Evolutionary conservation across 2,113 vertebrate species (phyloP).

Genomic region (Pollimyrus isidori): DNA sequence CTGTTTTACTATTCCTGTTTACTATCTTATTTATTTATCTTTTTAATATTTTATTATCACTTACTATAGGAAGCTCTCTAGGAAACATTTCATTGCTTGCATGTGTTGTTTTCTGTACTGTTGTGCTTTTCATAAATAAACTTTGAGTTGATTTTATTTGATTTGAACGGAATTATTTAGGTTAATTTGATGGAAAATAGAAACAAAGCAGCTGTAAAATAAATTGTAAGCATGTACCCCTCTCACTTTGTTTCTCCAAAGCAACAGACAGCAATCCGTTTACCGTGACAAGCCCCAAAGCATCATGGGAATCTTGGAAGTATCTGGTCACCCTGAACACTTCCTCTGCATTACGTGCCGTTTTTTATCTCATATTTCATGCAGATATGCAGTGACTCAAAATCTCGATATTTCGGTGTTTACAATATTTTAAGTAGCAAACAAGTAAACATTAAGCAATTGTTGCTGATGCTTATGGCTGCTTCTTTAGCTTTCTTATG

Average conservation of each 20-base stretch:
- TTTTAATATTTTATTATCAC: neutral
- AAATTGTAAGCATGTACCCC: neutral
- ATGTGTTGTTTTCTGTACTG: neutral
- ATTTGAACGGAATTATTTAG: neutral
- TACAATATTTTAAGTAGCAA: neutral
- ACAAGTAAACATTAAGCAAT: neutral
- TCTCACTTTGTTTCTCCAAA: neutral
- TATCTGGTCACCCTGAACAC: neutral
- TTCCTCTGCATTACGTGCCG: neutral
- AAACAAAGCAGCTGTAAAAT: neutral
- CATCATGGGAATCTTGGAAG: neutral
- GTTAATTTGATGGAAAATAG: conserved; percentile 4
- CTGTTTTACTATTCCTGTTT: neutral
- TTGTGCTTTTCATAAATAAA: neutral
- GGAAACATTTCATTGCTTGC: neutral
- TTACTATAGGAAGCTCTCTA: neutral
- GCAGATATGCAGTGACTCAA: neutral
- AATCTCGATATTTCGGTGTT: neutral
- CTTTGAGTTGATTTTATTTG: neutral
- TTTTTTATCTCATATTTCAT: neutral
- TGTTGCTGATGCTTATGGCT: neutral
- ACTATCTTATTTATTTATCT: neutral
- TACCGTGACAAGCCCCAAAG: neutral
- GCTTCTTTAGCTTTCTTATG: neutral
- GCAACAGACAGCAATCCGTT: neutral